Evolutionary conservation across 2,113 vertebrate genomes (phyloP).

Genomic region (Camelus bactrianus): DNA sequence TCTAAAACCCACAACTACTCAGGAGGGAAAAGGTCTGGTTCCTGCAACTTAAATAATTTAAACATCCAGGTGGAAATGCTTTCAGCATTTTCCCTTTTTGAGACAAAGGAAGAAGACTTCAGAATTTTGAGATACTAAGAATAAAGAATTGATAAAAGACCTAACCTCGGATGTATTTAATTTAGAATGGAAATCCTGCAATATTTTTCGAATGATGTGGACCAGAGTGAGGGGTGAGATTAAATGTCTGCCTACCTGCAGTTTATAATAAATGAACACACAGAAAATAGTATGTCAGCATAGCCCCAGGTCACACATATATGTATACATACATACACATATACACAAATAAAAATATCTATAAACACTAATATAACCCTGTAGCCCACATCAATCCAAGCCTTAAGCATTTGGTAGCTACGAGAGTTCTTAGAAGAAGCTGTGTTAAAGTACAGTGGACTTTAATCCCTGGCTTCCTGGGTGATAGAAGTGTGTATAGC

Average conservation of each 20-base stretch:
- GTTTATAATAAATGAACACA: constrained; percentile 77
- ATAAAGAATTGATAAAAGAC: constrained; percentile 84
- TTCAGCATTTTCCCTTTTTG: constrained; percentile 87
- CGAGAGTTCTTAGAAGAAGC: constrained; percentile 80
- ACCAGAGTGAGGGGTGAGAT: constrained; percentile 53
- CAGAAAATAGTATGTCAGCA: constrained; percentile 26
- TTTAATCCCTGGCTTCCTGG: constrained; percentile 78
- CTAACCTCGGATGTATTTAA: constrained; percentile 75
- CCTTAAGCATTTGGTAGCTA: constrained; percentile 83
- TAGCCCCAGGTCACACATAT: not conserved
- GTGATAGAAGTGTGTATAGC: constrained; percentile 72
- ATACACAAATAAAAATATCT: constrained; percentile 48
- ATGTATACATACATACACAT: not conserved
- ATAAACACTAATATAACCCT: constrained; percentile 73
- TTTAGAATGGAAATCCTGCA: constrained; percentile 78
- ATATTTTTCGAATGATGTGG: constrained; percentile 75
- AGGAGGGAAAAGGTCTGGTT: constrained; percentile 93
- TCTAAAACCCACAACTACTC: constrained; percentile 94
- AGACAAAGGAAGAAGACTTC: constrained; percentile 90
- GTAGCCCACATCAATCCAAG: constrained; percentile 73
- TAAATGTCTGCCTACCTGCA: constrained; percentile 69
- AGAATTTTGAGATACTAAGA: constrained; percentile 82
- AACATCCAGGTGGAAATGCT: constrained; percentile 95
- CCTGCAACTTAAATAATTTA: constrained; percentile 98
- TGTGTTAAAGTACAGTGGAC: constrained; percentile 77